Evolutionary conservation across 1,140 invertebrate genomes (phyloP).

Genomic region (Drosophila nebulosa): DNA sequence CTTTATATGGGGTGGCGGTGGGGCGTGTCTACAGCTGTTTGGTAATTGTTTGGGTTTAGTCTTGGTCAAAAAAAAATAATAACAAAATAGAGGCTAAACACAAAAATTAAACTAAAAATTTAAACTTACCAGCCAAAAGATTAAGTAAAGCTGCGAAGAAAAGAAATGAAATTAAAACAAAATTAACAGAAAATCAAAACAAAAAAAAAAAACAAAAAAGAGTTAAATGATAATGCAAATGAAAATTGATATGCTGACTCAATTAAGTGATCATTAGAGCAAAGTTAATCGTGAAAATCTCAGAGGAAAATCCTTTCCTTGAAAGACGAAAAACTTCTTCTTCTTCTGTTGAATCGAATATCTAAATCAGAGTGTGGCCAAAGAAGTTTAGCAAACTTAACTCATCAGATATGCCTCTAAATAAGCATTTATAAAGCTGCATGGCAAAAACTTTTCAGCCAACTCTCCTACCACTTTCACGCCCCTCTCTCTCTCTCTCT

Average conservation of each 20-base stretch:
- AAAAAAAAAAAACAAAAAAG: background rate
- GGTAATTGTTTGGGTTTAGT: slow-evolving; percentile 66
- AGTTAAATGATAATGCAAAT: background rate
- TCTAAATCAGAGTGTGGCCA: slow-evolving; percentile 22
- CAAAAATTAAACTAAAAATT: slow-evolving; percentile 21
- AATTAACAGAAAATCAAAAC: slow-evolving; percentile 1
- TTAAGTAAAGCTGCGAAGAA: slow-evolving; percentile 51
- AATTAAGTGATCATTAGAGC: background rate
- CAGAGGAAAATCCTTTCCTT: slow-evolving; percentile 24
- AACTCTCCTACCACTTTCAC: background rate
- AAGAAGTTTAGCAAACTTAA: slow-evolving; percentile 63
- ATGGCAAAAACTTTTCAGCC: slow-evolving; percentile 46
- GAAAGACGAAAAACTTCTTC: slow-evolving; percentile 22
- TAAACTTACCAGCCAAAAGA: slow-evolving; percentile 62
- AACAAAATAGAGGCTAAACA: slow-evolving; percentile 3
- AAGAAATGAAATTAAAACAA: slow-evolving; percentile 7
- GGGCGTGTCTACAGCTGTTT: slow-evolving; percentile 54
- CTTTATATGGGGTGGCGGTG: slow-evolving; percentile 24
- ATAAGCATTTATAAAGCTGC: slow-evolving; percentile 75
- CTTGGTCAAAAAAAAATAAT: slow-evolving; percentile 53
- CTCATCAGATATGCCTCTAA: slow-evolving; percentile 75
- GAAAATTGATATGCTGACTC: background rate
- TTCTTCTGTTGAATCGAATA: slow-evolving; percentile 17
- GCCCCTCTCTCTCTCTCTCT: background rate
- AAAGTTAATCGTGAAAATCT: background rate